A percentile compares a stretch with the other conserved stretches of the same genome.
These are phyloP conservation scores for Spodoptera littoralis DNA, from an alignment of 2,888 invertebrate species.

Conservation along the genomic window DNA sequence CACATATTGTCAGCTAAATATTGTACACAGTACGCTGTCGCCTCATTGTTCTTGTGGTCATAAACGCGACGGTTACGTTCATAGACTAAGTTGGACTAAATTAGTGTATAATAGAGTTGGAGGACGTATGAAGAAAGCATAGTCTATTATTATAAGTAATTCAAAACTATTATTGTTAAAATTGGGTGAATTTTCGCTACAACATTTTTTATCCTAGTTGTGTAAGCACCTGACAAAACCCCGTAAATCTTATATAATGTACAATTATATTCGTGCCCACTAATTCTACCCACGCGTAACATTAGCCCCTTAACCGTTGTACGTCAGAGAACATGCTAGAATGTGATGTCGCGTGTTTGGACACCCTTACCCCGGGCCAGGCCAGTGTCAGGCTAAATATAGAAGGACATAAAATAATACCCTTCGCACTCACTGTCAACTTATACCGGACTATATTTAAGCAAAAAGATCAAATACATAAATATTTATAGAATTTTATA, in stretches of 20 bases:
- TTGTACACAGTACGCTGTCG: conserved; percentile 6
- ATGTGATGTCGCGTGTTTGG: conserved; percentile 20
- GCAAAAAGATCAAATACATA: background rate
- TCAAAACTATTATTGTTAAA: too few relatives aligned
- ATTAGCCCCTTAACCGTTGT: conserved; percentile 9
- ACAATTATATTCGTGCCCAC: background rate
- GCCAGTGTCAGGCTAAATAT: conserved; percentile 28
- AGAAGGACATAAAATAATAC: conserved; percentile 15
- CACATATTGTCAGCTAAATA: conserved; percentile 20
- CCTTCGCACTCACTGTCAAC: conserved; percentile 1
- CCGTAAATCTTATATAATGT: too few relatives aligned
- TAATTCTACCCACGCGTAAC: conserved; percentile 2
- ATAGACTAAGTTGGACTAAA: too few relatives aligned
- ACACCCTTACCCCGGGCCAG: conserved; percentile 11
- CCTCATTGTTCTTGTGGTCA: too few relatives aligned
- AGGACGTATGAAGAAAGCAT: too few relatives aligned
- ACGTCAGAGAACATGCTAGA: conserved; percentile 15
- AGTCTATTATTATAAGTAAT: too few relatives aligned
- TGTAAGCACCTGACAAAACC: too few relatives aligned
- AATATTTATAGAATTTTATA: conserved; percentile 2
- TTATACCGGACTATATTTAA: conserved; percentile 3
- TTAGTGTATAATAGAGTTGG: too few relatives aligned
- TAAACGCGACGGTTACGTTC: too few relatives aligned
- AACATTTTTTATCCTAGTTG: too few relatives aligned
- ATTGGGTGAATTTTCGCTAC: too few relatives aligned